These are phyloP conservation scores for Parnassius smintheus DNA, from an alignment of 2,888 invertebrate species.

Conservation along the genomic window DNA sequence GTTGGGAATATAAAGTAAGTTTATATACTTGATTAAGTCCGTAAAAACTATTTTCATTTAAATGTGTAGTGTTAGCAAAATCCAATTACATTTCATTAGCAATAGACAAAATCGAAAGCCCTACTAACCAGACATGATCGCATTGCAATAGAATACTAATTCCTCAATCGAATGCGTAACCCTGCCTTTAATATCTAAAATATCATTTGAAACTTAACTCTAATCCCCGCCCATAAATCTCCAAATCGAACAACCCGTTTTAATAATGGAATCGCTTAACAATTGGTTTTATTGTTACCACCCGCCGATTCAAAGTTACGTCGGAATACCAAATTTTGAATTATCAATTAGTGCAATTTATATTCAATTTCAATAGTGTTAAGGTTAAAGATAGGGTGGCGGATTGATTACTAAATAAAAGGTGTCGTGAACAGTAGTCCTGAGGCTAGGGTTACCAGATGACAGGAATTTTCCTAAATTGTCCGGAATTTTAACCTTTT, in stretches of 20 bases:
- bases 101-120: conserved; percentile 39
- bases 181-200: conserved; percentile 30
- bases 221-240: conserved; percentile 35
- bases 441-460: conserved; percentile 21
- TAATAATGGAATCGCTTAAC: conserved; percentile 56
- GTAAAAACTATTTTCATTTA: no score
- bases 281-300: conserved; percentile 77
- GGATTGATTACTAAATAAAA: conserved; percentile 47
- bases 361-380: conserved; percentile 26
- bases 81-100: no score
- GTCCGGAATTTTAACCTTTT: no score
- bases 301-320: conserved; percentile 70
- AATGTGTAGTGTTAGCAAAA: no score
- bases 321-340: conserved; percentile 25
- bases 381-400: conserved; percentile 39
- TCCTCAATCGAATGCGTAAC: conserved; percentile 59
- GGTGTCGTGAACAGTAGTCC: conserved; percentile 70
- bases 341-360: conserved; percentile 19
- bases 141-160: conserved; percentile 69
- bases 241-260: conserved; percentile 38
- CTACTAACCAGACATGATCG: conserved; percentile 51
- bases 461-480: no score
- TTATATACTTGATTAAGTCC: no score
- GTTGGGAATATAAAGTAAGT: no score
- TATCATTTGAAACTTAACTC: conserved; percentile 37